Conservation (phyloP, 2,797 vertebrate genomes). For the Sebastes hubbsi region DNA sequence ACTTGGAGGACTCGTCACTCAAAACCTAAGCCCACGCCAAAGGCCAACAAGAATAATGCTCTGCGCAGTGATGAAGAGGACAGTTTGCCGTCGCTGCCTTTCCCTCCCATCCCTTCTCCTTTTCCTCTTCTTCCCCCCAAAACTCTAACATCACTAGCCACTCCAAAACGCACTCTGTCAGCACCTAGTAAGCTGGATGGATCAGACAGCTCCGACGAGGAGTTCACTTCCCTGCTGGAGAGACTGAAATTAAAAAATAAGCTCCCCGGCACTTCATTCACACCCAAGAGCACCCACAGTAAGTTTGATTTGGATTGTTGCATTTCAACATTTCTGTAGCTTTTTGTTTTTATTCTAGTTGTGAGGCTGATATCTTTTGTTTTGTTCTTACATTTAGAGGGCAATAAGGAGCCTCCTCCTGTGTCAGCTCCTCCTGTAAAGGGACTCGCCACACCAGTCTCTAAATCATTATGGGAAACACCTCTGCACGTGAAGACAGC, state of each 20-base stretch:
- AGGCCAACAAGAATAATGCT: not conserved
- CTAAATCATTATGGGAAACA: constrained; percentile 16
- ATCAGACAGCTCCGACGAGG: constrained; percentile 84
- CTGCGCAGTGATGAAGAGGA: constrained; percentile 12
- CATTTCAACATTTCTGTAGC: not conserved
- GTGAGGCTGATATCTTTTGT: not conserved
- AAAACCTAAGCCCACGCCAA: constrained; percentile 27
- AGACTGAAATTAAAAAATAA: constrained; percentile 82
- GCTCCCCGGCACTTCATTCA: constrained; percentile 23
- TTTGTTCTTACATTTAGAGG: constrained; percentile 33
- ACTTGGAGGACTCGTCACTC: constrained; percentile 77
- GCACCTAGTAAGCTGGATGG: constrained; percentile 54
- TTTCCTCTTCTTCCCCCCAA: constrained; percentile 2
- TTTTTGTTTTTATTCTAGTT: not conserved
- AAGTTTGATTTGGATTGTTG: not conserved
- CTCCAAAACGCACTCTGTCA: constrained; percentile 55
- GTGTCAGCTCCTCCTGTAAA: constrained; percentile 44
- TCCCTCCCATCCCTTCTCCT: constrained; percentile 7
- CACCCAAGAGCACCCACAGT: constrained; percentile 60
- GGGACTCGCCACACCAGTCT: not conserved
- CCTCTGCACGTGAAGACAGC: constrained; percentile 55
- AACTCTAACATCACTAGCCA: not conserved
- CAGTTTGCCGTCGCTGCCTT: not conserved
- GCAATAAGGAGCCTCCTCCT: constrained; percentile 43
- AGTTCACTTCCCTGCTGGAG: constrained; percentile 86